phyloP scores from a whole-genome alignment of 2,797 vertebrate genomes.

The Tachyglossus aculeatus region DNA sequence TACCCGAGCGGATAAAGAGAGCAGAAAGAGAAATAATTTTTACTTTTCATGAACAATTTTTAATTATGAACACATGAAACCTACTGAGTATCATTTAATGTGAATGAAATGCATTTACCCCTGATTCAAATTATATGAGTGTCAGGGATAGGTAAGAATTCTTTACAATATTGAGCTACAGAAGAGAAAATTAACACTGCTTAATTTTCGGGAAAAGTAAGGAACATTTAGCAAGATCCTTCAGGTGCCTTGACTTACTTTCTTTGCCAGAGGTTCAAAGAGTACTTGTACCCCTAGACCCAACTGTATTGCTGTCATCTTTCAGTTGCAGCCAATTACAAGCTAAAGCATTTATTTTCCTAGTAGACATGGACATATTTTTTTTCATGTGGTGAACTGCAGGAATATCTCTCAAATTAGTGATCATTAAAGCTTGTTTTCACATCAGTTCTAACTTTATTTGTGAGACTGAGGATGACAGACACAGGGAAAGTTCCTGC shows the following conservation, averaged over 20 bases:
- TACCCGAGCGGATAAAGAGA: conserved; percentile 33
- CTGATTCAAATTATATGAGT: conserved; percentile 45
- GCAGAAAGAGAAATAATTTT: conserved; percentile 25
- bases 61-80: conserved; percentile 47
- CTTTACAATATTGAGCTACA: conserved; percentile 35
- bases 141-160: conserved; percentile 47
- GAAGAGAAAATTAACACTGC: conserved; percentile 52
- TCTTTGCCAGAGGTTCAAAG: conserved; percentile 49
- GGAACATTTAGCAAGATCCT: conserved; percentile 12
- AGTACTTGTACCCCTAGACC: conserved; percentile 47
- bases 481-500: conserved; percentile 69
- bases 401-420: conserved; percentile 47
- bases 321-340: conserved; percentile 34
- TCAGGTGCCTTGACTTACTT: conserved; percentile 22
- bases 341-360: conserved; percentile 59
- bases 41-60: conserved; percentile 21
- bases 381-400: conserved; percentile 54
- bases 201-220: conserved; percentile 42
- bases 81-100: conserved; percentile 21
- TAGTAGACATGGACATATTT: conserved; percentile 35
- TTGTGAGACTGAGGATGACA: conserved; percentile 58
- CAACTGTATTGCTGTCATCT: conserved; percentile 41
- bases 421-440: conserved; percentile 67
- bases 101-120: conserved; percentile 42
- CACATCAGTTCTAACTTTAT: conserved; percentile 59